Evolutionary conservation across 2,113 vertebrate genomes (phyloP), one percentile per base, ranked within the genome.

Genomic region (Saimiri boliviensis): DNA sequence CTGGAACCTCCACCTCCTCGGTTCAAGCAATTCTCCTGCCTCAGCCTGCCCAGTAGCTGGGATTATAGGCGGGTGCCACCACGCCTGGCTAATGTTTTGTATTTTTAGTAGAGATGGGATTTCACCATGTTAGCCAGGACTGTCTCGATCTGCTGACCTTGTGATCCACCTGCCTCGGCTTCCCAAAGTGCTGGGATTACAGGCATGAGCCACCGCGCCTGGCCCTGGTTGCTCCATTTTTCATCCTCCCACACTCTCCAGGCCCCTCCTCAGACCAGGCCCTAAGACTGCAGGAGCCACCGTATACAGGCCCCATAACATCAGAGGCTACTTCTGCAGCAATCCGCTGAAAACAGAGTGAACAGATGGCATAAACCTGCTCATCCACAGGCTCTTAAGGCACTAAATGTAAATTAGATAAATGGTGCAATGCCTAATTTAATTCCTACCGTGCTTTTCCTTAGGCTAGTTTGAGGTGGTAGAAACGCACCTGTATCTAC

Each of bases 341-440:
- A 25, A 83, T 74, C 20, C 30, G 12, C n/a, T 8, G 0, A 45
- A 47, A 56, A 40, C 23, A 2, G 14, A 63, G 47, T 40, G 12
- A 54, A 32, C 1, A 1, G 5, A 25, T 25, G 37, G 49, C 30
- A 1, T 3, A 37, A 23, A 21, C 6, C n/a, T 1, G 5, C 12
- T 35, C 73, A 8, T 14, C 19, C 14, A 19, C 21, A 27, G 37
- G 32, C 14, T 40, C 25, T 6, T 40, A 2, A 32, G 74, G 37
- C 30, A 0, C n/a, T 25, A 14, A 19, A 56, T 7, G 14, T 27
- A 8, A 35, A 10, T 80, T n/a, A 68, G 83, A 25, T 52, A 11
- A 52, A 25, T 16, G 9, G 52, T 27, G 4, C 3, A 6, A 40
- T 11, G 6, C 23, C 23, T 16, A 21, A 2, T 37, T 71, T 71